Percentiles rank a stretch among this genome's conserved stretches.
phyloP scores from a whole-genome alignment of 2,888 invertebrate genomes.

The Drosophila infuscata region DNA sequence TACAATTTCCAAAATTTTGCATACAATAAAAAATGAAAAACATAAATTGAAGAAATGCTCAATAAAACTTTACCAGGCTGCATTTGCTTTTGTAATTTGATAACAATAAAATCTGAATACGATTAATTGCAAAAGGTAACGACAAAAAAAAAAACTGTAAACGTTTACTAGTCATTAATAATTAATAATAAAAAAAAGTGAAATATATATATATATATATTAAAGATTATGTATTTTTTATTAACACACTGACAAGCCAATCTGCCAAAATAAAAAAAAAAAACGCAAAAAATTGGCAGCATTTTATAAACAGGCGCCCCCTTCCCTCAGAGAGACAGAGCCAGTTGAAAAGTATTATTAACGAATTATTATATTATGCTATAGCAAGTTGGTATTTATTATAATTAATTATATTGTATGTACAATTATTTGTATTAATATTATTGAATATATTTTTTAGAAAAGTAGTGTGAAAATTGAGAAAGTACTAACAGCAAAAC shows the following conservation, averaged over 20 bases:
- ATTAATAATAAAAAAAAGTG: constrained; percentile 36
- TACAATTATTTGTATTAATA: constrained; percentile 75
- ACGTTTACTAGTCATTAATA: constrained; percentile 77
- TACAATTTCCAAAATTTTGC: constrained; percentile 49
- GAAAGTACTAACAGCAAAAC: constrained; percentile 21
- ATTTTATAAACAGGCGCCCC: constrained; percentile 48
- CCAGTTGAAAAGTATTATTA: constrained; percentile 78
- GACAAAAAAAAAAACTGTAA: constrained; percentile 49
- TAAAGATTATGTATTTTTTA: constrained; percentile 69
- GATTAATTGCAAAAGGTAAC: constrained; percentile 38
- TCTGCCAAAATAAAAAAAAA: constrained; percentile 18
- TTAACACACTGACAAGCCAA: constrained; percentile 63
- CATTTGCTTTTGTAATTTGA: constrained; percentile 57
- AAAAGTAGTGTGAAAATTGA: constrained; percentile 67
- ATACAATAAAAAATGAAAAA: constrained; percentile 22
- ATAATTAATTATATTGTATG: constrained; percentile 74
- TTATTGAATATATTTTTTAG: constrained; percentile 78
- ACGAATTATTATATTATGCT: constrained; percentile 72
- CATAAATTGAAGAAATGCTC: constrained; percentile 43
- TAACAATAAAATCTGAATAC: constrained; percentile 4
- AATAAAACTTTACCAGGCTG: constrained; percentile 61
- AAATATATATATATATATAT: constrained; percentile 39
- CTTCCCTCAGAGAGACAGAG: constrained; percentile 20
- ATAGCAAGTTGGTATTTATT: constrained; percentile 81
- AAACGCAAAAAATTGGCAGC: constrained; percentile 32